Evolutionary conservation across 2,888 invertebrate species (phyloP), one percentile per base, ranked within the genome.

Genomic region (Melikaiella ostensackeni): DNA sequence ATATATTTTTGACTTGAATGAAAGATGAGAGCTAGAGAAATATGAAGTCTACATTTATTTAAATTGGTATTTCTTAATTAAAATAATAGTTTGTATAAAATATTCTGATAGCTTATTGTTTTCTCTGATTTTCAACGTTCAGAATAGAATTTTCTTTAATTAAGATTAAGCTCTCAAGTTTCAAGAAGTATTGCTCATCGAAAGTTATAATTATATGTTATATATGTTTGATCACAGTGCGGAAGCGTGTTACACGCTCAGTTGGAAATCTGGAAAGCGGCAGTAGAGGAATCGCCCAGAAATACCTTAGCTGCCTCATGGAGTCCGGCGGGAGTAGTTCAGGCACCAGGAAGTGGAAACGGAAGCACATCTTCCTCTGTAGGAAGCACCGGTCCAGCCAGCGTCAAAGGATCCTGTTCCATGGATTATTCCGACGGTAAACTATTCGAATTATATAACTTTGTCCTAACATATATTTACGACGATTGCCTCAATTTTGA

Each of bases 211-310:
- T n/a, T n/a, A n/a, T n/a, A n/a, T n/a, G n/a, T n/a, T n/a, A 66
- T 74, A 70, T 70, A 2, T 74, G 78, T 78, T 76, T 77, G 79
- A 82, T 88, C 88, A 3, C 92, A 97, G 97, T 95, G 96, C 88
- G 97, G 97, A 70, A 95, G 96, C 90, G 96, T 96, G 86, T 92
- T 98, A 82, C 95, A 96, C 91, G 97, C 97, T 35, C 97, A 97
- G 89, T 92, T 98, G 88, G 97, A 98, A 91, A 96, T 98, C 86
- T 98, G 98, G 97, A 97, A 97, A 92, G 96, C 96, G 79, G 96
- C 96, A 11, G 92, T 92, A 74, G 92, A 92, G 82, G 93, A 94
- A 90, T 92, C 94, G 92, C 88, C 94, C 90, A 92, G 90, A 89
- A 85, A 93, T 92, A 85, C 92, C 27, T 79, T 90, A 74, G 88